Percentiles rank a stretch among this genome's conserved stretches.
These are phyloP conservation scores for Sycophaga agraensis DNA, from an alignment of 1,140 invertebrate genomes.

Conservation along the genomic window DNA sequence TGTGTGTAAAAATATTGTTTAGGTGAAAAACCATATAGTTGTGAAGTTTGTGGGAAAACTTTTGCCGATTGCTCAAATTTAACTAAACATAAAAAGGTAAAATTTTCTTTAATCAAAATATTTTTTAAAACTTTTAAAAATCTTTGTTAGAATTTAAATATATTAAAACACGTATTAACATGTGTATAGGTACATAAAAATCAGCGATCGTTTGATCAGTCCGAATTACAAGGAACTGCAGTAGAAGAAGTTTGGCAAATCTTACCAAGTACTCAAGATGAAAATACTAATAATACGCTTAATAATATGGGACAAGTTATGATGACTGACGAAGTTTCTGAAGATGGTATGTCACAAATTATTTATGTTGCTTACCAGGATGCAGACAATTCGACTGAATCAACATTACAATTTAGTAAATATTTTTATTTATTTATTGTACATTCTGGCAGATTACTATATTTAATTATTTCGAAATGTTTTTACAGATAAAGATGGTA, in stretches of 20 bases:
- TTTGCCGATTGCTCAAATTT: slow-evolving; percentile 72
- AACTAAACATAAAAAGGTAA: slow-evolving; percentile 66
- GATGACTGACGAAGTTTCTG: slow-evolving; percentile 38
- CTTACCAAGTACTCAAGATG: slow-evolving; percentile 38
- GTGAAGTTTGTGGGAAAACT: slow-evolving; percentile 71
- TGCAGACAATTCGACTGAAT: slow-evolving; percentile 49
- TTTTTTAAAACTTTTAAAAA: slow-evolving; percentile 34
- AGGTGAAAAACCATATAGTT: slow-evolving; percentile 79
- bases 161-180: neutral
- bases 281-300: slow-evolving; percentile 38
- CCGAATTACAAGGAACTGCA: slow-evolving; percentile 34
- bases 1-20: slow-evolving; percentile 28
- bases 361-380: slow-evolving; percentile 60
- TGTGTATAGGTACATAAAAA: slow-evolving; percentile 14
- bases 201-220: slow-evolving; percentile 22
- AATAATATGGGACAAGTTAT: slow-evolving; percentile 39
- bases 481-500: slow-evolving; percentile 30
- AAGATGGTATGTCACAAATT: slow-evolving; percentile 50
- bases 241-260: slow-evolving; percentile 46
- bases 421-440: slow-evolving; percentile 4
- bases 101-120: slow-evolving; percentile 30
- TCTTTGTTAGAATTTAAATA: no score
- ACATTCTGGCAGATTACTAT: neutral
- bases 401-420: slow-evolving; percentile 52
- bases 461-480: neutral